Base-by-base conservation (phyloP, 2,888 invertebrate genomes). In the Platycheirus rosarum region DNA sequence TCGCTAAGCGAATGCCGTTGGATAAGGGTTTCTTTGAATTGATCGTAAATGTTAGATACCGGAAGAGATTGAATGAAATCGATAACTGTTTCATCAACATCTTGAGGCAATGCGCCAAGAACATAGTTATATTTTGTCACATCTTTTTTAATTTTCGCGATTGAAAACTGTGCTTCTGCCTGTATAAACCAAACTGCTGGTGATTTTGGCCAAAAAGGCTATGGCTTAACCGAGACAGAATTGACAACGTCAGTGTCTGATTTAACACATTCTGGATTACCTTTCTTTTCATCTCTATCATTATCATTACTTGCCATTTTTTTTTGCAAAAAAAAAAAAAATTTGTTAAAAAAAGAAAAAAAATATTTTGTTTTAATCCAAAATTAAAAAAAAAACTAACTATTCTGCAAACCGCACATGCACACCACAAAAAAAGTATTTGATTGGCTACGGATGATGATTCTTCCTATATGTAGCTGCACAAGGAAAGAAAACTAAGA, bases 131-230 rank as follows among this genome's bases (percentile, higher is more conserved):
- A 70, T 42, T 62, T 70, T n/a, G 13, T 23, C 5, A 44, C 7
- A 29, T 69, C 26, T 18, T 14, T 46, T 9, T 9, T 57, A 11
- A 57, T 57, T 35, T 57, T 55, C 4, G 42, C 49, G 6, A 70
- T 60, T 20, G 60, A 18, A 70, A 70, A 62, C 26, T 70, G 49
- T 13, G 57, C 49, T 49, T 70, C 70, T 13, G 60, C 49, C 32
- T 60, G 70, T 18, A 70, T 60, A 18, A 70, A 70, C 49, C 70
- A 70, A 29, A 60, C 18, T 7, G 48, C 23, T 20, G 69, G 60
- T 1, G 69, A 69, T 13, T 70, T 42, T 26, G 49, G 46, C 69
- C 69, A 70, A 20, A 70, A 70, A 0, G 69, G 69, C 29, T 48
- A 60, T 20, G 51, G 9, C 18, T 51, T 66, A 1, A 63, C 63